Evolutionary conservation across 1,140 invertebrate genomes (phyloP), one percentile per base, ranked within the genome.

Genomic region (Hestina assimilis): DNA sequence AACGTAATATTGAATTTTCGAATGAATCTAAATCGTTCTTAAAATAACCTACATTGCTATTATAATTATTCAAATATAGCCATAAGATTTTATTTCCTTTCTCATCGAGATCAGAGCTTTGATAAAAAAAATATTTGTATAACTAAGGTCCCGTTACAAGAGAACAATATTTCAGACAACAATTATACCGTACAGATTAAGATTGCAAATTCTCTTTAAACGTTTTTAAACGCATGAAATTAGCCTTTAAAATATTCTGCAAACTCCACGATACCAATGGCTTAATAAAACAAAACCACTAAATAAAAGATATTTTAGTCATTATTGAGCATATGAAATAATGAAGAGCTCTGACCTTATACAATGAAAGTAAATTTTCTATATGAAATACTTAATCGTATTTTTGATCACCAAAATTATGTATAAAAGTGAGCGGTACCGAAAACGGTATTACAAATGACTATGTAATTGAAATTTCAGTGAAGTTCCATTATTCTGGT

Each of bases 401-500:
- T 33, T 46, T 29, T 20, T 46, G 26, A 46, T 33, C 14, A 41
- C 24, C 15, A 12, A 42, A 41, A 42, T 41, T 20, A 41, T 52
- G 35, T 52, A 21, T 26, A n/a, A n/a, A n/a, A 67, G 65, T 58
- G 59, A 81, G 71, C 78, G 79, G 73, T 80, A 78, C 68, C 69
- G 48, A 24, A 59, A 81, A 83, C 81, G 82, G 79, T 83, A 81
- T 77, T 74, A 72, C 65, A 51, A 57, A 59, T 57, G 60, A 51
- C 72, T 66, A 73, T 72, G 79, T 72, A 78, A 84, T 75, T 72
- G 64, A 69, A 56, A 61, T 62, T 69, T 66, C 61, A 56, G 54
- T 59, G 38, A 75, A 74, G 42, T 76, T 58, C 58, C 58, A 66
- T 75, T 56, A 58, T 61, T 51, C 55, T 41, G 65, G 62, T 75